phyloP scores from a whole-genome alignment of 2,888 invertebrate species.

The Drosophila nr. perissopoda region DNA sequence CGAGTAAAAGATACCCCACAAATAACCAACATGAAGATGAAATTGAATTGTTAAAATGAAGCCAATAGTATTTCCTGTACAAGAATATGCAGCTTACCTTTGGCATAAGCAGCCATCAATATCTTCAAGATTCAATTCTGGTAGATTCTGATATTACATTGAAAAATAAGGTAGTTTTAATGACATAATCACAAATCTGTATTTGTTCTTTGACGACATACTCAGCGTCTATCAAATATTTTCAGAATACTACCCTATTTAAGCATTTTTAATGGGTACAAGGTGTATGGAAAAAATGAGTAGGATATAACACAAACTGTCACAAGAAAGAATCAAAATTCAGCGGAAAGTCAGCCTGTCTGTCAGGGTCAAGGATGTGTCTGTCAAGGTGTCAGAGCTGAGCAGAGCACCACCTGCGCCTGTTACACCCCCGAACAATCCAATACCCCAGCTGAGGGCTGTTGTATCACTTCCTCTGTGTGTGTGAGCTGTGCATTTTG shows the following conservation, averaged over 20 bases:
- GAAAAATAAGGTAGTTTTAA: neutral
- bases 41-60: neutral
- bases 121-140: neutral
- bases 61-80: neutral
- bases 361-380: constrained; percentile 73
- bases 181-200: neutral
- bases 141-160: neutral
- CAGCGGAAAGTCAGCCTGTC: constrained; percentile 61
- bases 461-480: constrained; percentile 21
- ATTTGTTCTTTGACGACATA: neutral
- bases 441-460: constrained; percentile 18
- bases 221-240: neutral
- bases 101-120: neutral
- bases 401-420: constrained; percentile 24
- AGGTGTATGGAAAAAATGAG: neutral
- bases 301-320: constrained; percentile 22
- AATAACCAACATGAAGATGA: neutral
- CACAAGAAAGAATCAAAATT: constrained; percentile 46
- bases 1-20: neutral
- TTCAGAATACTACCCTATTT: neutral
- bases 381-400: constrained; percentile 67
- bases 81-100: neutral
- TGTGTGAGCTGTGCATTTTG: constrained; percentile 55
- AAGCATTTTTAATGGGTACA: neutral
- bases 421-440: neutral